Evolutionary conservation across 2,797 vertebrate species (phyloP).

Genomic region (Dryobates pubescens): DNA sequence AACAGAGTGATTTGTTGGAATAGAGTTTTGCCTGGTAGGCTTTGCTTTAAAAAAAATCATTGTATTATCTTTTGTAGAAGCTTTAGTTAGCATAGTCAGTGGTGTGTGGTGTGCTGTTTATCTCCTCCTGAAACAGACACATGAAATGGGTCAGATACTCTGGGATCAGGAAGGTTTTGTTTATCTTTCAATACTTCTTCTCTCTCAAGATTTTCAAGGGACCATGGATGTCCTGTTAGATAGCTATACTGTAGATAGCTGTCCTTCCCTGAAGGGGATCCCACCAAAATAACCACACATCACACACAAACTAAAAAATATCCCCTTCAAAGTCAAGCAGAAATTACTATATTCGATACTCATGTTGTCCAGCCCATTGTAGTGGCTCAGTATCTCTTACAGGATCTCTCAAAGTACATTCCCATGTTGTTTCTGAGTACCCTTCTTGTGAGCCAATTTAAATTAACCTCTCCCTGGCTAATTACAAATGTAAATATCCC

Average conservation of each 20-base stretch:
- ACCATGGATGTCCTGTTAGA: not conserved
- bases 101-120: not conserved
- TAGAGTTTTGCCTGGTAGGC: not conserved
- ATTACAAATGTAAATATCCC: not conserved
- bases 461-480: not conserved
- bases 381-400: not conserved
- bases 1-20: not conserved
- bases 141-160: not conserved
- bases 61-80: not conserved
- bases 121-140: not conserved
- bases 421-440: not conserved
- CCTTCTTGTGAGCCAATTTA: not conserved
- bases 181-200: not conserved
- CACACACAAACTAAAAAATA: not conserved
- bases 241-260: not conserved
- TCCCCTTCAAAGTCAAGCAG: fast-evolving
- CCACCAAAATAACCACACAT: not conserved
- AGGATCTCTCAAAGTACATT: not conserved
- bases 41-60: not conserved
- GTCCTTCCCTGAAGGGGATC: not conserved
- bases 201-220: not conserved
- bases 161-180: not conserved
- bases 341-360: not conserved
- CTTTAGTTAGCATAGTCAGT: not conserved
- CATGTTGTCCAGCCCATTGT: not conserved